Evolutionary conservation across 2,113 vertebrate genomes (phyloP).

Genomic region (Ramphastos sulfuratus): DNA sequence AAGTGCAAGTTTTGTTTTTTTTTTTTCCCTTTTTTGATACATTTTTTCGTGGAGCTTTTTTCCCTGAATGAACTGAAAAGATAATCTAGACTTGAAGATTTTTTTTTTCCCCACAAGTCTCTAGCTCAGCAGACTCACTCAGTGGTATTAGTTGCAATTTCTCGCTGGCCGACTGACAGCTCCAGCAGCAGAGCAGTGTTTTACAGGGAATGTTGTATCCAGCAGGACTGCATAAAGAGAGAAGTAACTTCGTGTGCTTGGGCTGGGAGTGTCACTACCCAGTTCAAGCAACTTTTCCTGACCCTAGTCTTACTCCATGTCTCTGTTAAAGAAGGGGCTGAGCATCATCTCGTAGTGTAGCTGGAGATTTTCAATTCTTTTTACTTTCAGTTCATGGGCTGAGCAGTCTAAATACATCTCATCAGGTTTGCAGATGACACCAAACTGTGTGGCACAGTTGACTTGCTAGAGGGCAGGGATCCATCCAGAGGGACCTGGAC

Average conservation of each 20-base stretch:
- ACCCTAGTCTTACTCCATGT: neutral
- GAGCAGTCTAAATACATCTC: neutral
- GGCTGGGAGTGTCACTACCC: neutral
- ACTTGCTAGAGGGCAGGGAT: too few relatives aligned
- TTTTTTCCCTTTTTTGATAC: too few relatives aligned
- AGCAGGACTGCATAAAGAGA: neutral
- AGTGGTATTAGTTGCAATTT: neutral
- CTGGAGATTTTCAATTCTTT: neutral
- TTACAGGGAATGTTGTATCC: neutral
- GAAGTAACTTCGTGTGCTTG: neutral
- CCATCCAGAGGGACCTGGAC: too few relatives aligned
- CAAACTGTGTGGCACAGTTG: too few relatives aligned
- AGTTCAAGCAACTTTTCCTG: neutral
- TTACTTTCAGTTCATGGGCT: neutral
- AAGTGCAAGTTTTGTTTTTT: neutral
- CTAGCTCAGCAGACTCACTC: neutral
- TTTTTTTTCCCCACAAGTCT: neutral
- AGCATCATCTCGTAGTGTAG: slow-evolving; percentile 47
- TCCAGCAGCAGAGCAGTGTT: neutral
- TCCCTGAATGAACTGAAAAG: neutral
- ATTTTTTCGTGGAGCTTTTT: neutral
- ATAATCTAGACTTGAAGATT: neutral
- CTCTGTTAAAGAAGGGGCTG: neutral
- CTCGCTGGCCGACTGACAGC: neutral
- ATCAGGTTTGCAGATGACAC: too few relatives aligned